Conservation (phyloP, 2,888 invertebrate genomes). For the Yponomeuta malinellus region DNA sequence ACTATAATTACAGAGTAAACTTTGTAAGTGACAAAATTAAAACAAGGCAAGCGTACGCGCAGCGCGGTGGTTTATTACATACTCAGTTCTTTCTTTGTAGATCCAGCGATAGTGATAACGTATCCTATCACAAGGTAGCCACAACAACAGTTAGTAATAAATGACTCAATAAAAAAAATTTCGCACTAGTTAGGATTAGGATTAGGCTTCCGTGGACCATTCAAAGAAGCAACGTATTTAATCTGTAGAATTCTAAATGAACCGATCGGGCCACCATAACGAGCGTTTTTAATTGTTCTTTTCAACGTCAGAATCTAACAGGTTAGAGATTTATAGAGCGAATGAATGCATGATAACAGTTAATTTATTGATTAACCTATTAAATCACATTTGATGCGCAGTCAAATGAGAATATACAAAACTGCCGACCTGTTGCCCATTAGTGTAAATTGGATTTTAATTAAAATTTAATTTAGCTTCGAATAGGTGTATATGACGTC, state of each 20-base stretch:
- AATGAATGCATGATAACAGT: too few species aligned
- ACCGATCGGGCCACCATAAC: too few species aligned
- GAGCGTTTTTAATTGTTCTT: too few species aligned
- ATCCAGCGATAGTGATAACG: slow-evolving; percentile 18
- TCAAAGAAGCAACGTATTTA: too few species aligned
- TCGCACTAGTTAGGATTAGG: background rate
- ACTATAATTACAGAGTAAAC: background rate
- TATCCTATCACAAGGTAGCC: slow-evolving; percentile 56
- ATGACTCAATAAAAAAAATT: background rate
- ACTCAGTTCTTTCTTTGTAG: background rate
- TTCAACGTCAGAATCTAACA: too few species aligned
- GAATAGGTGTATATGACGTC: too few species aligned
- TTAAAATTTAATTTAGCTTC: background rate
- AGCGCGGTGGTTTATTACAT: background rate
- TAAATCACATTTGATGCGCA: background rate
- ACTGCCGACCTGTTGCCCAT: background rate
- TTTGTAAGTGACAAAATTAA: background rate
- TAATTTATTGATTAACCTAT: too few species aligned
- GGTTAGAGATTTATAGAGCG: too few species aligned
- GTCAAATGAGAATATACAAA: background rate
- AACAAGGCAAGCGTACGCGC: background rate
- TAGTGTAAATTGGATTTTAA: background rate
- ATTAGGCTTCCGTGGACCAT: too few species aligned
- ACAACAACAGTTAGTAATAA: background rate
- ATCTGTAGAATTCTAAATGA: too few species aligned